Percentiles rank a stretch among this genome's conserved stretches.
Evolutionary conservation across 2,888 invertebrate genomes (phyloP).

Genomic region (Ophioninae sp.): DNA sequence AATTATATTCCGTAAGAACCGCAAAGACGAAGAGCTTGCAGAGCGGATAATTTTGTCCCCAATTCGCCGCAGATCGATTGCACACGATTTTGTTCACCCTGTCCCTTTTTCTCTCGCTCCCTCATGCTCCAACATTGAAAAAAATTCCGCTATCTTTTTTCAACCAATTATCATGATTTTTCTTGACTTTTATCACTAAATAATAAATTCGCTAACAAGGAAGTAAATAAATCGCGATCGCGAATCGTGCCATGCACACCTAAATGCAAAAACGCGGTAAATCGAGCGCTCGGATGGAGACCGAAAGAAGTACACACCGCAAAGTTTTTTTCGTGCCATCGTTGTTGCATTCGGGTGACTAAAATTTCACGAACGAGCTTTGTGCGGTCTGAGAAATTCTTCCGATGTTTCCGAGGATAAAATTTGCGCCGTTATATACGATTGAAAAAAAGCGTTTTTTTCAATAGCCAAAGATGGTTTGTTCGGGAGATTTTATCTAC

Average conservation of each 20-base stretch:
- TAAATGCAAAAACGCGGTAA: slow-evolving; percentile 48
- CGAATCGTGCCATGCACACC: slow-evolving; percentile 35
- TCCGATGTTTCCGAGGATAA: neutral
- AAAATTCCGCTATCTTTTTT: slow-evolving; percentile 5
- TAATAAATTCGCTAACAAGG: slow-evolving; percentile 23
- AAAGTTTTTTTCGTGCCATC: neutral
- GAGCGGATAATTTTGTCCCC: slow-evolving; percentile 17
- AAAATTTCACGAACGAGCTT: slow-evolving; percentile 17
- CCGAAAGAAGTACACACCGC: neutral
- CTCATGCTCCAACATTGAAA: neutral
- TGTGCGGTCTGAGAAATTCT: neutral
- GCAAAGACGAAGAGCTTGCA: slow-evolving; percentile 30
- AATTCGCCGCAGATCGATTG: slow-evolving; percentile 47
- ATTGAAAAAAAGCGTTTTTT: neutral
- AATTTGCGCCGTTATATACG: neutral
- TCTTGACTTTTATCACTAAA: neutral
- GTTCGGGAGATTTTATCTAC: neutral
- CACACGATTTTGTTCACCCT: slow-evolving; percentile 13
- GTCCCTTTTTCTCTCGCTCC: neutral
- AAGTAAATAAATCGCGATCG: slow-evolving; percentile 14
- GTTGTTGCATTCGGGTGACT: neutral
- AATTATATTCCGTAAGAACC: slow-evolving; percentile 66
- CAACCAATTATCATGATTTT: slow-evolving; percentile 21
- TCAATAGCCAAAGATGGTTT: neutral
- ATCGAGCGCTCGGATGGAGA: neutral